Conservation (phyloP, 2,888 invertebrate species). For the Polydrusus cervinus region DNA sequence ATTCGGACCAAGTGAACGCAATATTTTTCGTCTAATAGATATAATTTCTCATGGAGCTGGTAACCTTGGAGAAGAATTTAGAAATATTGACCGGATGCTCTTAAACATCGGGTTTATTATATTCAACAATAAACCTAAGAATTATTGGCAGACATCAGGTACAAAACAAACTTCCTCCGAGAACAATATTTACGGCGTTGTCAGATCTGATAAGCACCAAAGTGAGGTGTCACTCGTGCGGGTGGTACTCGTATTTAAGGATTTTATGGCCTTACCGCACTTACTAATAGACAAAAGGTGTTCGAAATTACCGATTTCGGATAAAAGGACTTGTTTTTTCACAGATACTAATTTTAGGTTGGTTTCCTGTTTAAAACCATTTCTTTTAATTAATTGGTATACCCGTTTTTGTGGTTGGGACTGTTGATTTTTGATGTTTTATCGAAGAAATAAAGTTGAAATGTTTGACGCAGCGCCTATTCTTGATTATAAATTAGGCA, state of each 20-base stretch:
- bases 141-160: slow-evolving; percentile 28
- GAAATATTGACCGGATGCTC: too few species aligned
- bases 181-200: slow-evolving; percentile 64
- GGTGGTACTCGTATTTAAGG: slow-evolving; percentile 65
- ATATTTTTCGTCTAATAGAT: too few species aligned
- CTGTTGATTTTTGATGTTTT: slow-evolving; percentile 17
- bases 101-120: too few species aligned
- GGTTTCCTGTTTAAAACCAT: slow-evolving; percentile 18
- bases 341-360: slow-evolving; percentile 40
- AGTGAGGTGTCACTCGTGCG: slow-evolving; percentile 64
- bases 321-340: slow-evolving; percentile 58
- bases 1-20: too few species aligned
- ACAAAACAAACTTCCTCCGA: slow-evolving; percentile 41
- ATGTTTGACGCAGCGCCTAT: neutral
- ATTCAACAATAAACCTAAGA: too few species aligned
- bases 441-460: neutral
- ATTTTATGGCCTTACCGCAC: slow-evolving; percentile 62
- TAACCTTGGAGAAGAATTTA: too few species aligned
- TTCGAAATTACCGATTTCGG: slow-evolving; percentile 63
- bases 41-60: too few species aligned
- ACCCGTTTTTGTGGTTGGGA: slow-evolving; percentile 30
- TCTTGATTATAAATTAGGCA: too few species aligned
- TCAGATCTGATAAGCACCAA: slow-evolving; percentile 64
- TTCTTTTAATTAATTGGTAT: slow-evolving; percentile 39
- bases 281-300: slow-evolving; percentile 65